Conservation (phyloP, 2,888 invertebrate genomes). For the Cephus spinipes region DNA sequence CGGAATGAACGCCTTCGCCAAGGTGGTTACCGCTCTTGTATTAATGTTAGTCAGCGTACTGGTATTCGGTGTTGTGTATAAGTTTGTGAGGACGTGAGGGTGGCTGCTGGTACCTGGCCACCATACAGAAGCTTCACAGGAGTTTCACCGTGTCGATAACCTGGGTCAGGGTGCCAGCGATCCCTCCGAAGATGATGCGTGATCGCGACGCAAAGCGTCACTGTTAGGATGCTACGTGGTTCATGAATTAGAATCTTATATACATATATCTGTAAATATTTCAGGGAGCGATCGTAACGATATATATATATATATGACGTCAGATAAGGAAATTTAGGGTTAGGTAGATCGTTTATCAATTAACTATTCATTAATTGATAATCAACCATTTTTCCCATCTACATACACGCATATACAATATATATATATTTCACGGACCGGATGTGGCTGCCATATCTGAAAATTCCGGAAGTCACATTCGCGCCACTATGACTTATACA, state of each 20-base stretch:
- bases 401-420: not conserved
- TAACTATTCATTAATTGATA: not conserved
- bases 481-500: constrained; percentile 20
- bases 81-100: constrained; percentile 82
- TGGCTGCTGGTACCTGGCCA: constrained; percentile 76
- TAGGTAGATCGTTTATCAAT: not conserved
- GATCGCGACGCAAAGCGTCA: not conserved
- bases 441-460: not conserved
- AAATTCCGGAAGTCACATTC: not conserved
- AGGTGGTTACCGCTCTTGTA: constrained; percentile 77
- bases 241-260: not conserved
- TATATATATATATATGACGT: not conserved
- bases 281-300: no score
- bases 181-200: not conserved
- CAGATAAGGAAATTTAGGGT: not conserved
- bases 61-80: constrained; percentile 80
- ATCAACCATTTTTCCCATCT: not conserved
- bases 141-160: constrained; percentile 25
- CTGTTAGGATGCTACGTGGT: not conserved
- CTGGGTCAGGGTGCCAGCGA: constrained; percentile 28
- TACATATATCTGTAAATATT: not conserved
- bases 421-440: not conserved
- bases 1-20: constrained; percentile 78
- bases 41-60: constrained; percentile 77
- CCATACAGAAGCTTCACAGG: constrained; percentile 36